Base-by-base conservation (phyloP, 2,797 vertebrate species). In the Pipistrellus pygmaeus region DNA sequence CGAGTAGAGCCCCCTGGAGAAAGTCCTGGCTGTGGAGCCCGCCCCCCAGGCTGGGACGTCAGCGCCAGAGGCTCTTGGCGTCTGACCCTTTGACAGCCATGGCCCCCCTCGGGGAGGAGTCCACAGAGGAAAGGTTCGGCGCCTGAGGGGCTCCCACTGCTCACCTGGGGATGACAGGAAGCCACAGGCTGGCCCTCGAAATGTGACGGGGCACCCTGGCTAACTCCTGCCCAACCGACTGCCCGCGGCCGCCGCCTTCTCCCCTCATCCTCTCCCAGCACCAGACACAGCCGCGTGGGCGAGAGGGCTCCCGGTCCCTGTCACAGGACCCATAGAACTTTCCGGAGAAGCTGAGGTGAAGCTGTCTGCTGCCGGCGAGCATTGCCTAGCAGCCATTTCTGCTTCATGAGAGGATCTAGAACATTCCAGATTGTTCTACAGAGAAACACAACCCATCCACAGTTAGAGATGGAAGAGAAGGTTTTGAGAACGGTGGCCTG, bases 401-500 rank as follows among this genome's bases (percentile, higher is more conserved):
- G 60, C 84, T 60, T 81, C 30, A 27, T 5, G 46, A 92, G 46
- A 82, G 38, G 53, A n/a, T 71, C 72, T 86, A 23, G 91, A 91
- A 71, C 30, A 27, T 82, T 46, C 72, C 53, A 77, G 84, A 64
- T 62, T 62, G 48, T 71, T 84, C 91, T 82, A 72, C 13, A 38
- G 38, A 92, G 88, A 87, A 78, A 25, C 12, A 38, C 2, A 9
- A 41, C 18, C 38, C 9, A 76, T 69, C 32, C 6, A 41, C 23
- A 75, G 48, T 46, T 57, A 32, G 87, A 73, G 48, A 78, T 20
- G 68, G 32, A 46, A 71, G 57, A 8, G 35, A 72, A 72, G 13
- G 6, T 60, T 85, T 78, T 48, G 48, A 6, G 57, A 53, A 27
- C n/a, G n/a, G 9, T 0, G 10, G 35, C 21, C 35, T 46, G 25